phyloP scores from a whole-genome alignment of 2,797 vertebrate genomes.

The Melanogrammus aeglefinus region DNA sequence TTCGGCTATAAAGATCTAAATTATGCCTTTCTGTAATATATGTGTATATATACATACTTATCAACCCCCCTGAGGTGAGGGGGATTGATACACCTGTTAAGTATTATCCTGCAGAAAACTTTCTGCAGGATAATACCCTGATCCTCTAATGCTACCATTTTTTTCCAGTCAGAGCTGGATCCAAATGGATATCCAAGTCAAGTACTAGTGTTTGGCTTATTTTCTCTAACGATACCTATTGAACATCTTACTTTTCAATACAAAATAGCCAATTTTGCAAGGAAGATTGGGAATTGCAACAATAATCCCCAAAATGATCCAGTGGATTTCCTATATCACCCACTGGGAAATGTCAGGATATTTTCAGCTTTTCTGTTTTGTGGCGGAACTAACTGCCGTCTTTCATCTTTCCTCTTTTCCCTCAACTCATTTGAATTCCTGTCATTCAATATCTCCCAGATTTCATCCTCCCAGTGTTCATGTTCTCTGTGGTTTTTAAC shows the following conservation, averaged over 20 bases:
- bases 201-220: constrained; percentile 18
- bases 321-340: too few relatives aligned
- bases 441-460: background rate
- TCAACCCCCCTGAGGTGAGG: constrained; percentile 44
- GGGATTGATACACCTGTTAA: constrained; percentile 48
- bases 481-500: constrained; percentile 27
- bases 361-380: background rate
- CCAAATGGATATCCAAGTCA: constrained; percentile 43
- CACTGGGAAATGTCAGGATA: background rate
- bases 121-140: constrained; percentile 40
- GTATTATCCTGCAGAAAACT: constrained; percentile 40
- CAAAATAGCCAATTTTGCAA: too few relatives aligned
- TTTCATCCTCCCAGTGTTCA: constrained; percentile 7
- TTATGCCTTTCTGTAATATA: constrained; percentile 5
- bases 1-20: constrained; percentile 17
- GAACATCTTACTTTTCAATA: constrained; percentile 12
- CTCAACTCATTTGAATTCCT: background rate
- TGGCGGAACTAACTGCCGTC: background rate
- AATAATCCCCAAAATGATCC: background rate
- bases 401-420: background rate
- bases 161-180: constrained; percentile 52
- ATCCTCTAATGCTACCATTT: constrained; percentile 29
- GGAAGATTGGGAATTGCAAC: too few relatives aligned
- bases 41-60: constrained; percentile 24
- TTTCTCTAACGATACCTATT: constrained; percentile 13